Base-by-base conservation (phyloP, 2,888 invertebrate species). In the Dasysyrphus albostriatus region DNA sequence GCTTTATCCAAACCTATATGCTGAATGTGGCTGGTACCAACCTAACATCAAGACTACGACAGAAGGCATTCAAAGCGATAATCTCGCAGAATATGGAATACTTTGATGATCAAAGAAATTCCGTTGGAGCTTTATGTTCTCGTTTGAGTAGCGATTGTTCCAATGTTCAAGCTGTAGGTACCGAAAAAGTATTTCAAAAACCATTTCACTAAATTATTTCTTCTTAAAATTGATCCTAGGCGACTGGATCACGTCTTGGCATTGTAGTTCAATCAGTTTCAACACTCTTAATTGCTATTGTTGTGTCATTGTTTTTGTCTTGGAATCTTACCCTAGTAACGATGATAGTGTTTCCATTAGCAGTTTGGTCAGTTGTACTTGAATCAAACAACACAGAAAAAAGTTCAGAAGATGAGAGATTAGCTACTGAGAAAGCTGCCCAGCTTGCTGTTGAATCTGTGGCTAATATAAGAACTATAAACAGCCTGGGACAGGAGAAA, bases 11-110 rank as follows among this genome's bases (percentile, higher is more conserved):
- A 92, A 95, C 95, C 88, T 96, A 94, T 90, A 94, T 95, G 92
- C 97, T 97, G 91, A 96, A 95, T 44, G 91, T 95, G 65, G 96
- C 97, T 0, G 97, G 97, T 5, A 96, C 96, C 8, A 94, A 95
- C 39, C 94, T 97, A 89, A 97, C 97, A 0, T 94, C 95, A 34
- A 93, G 97, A 85, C 91, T 95, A 7, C 90, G 90, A 77, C 90
- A 89, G 91, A 93, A 65, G 44, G 94, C 95, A 0, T 96, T 96
- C 90, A 93, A 92, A 47, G 93, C 95, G 1, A 95, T 96, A 93
- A 89, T 97, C 67, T 93, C 93, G 37, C 97, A 96, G 91, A 96
- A 96, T 89, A 95, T 96, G 88, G 95, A 95, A 2, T 96, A 95
- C 95, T 96, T 95, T 90, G 96, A 96, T 90, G 94, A 95, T 59